A percentile compares a stretch with the other conserved stretches of the same genome.
Conservation (phyloP, 35 echinoderm and acorn worm genomes). For the Lytechinus variegatus region DNA sequence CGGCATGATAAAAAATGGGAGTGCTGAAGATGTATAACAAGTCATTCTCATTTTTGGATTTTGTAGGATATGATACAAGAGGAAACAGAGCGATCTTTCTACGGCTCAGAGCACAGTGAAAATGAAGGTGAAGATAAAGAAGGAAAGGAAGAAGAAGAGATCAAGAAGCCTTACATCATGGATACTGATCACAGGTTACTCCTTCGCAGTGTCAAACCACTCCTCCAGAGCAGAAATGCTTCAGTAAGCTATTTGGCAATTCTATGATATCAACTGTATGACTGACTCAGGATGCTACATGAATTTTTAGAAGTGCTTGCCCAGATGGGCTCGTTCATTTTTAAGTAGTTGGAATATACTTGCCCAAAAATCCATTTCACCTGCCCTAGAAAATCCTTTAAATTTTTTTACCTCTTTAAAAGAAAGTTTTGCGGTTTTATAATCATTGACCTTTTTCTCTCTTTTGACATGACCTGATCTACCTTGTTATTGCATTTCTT, state of each 20-base stretch:
- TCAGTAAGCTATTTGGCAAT: conserved; percentile 67
- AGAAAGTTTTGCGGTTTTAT: too few relatives aligned
- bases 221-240: conserved; percentile 98
- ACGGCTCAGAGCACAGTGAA: conserved; percentile 78
- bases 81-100: conserved; percentile 86
- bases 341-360: too few relatives aligned
- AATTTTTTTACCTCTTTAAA: too few relatives aligned
- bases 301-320: too few relatives aligned
- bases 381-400: too few relatives aligned
- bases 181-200: conserved; percentile 89
- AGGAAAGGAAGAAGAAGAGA: conserved; percentile 39
- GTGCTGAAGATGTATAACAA: background rate
- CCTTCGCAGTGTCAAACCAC: conserved; percentile 92
- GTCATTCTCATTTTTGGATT: background rate
- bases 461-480: too few relatives aligned
- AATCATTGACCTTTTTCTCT: too few relatives aligned
- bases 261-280: too few relatives aligned
- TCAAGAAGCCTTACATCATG: conserved; percentile 94
- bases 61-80: conserved; percentile 81
- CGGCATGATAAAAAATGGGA: background rate
- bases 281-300: too few relatives aligned
- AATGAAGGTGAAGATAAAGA: conserved; percentile 60
- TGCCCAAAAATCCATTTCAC: too few relatives aligned
- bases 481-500: too few relatives aligned
- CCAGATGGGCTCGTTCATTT: too few relatives aligned